These are phyloP conservation scores for Geotrypetes seraphini DNA, from an alignment of 2,797 vertebrate species.

Conservation along the genomic window DNA sequence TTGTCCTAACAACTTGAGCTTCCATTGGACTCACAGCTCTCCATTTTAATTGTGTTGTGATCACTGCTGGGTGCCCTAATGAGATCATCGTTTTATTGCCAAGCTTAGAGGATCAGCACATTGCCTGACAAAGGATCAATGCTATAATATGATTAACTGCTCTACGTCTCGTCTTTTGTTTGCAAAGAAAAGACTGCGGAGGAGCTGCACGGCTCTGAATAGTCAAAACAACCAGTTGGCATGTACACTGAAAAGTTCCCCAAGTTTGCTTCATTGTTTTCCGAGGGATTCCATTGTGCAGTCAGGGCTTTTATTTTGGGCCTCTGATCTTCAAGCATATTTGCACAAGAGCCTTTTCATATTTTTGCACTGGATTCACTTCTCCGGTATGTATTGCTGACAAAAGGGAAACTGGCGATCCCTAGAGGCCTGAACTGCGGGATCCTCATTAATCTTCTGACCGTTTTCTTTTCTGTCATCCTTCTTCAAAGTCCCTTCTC, in stretches of 20 bases:
- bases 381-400: conserved; percentile 45
- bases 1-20: too few relatives aligned
- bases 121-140: conserved; percentile 31
- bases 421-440: conserved; percentile 48
- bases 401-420: conserved; percentile 51
- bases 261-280: not conserved
- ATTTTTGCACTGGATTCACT: conserved; percentile 36
- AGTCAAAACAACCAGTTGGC: conserved; percentile 30
- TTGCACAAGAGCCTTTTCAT: conserved; percentile 35
- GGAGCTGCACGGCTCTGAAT: conserved; percentile 14
- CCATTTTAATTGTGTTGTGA: too few relatives aligned
- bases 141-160: conserved; percentile 26
- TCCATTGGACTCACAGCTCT: conserved; percentile 11
- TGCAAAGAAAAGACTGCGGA: conserved; percentile 23
- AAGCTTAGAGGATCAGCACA: conserved; percentile 22
- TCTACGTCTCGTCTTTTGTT: conserved; percentile 18
- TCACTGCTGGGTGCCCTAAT: conserved; percentile 17
- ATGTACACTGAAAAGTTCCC: conserved; percentile 24
- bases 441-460: conserved; percentile 61
- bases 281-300: conserved; percentile 24
- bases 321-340: conserved; percentile 37
- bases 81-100: conserved; percentile 21
- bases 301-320: conserved; percentile 37
- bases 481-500: conserved; percentile 44
- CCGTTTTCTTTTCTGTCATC: conserved; percentile 54